Evolutionary conservation across 2,888 invertebrate genomes (phyloP).

Genomic region (Acholoe squamosa): DNA sequence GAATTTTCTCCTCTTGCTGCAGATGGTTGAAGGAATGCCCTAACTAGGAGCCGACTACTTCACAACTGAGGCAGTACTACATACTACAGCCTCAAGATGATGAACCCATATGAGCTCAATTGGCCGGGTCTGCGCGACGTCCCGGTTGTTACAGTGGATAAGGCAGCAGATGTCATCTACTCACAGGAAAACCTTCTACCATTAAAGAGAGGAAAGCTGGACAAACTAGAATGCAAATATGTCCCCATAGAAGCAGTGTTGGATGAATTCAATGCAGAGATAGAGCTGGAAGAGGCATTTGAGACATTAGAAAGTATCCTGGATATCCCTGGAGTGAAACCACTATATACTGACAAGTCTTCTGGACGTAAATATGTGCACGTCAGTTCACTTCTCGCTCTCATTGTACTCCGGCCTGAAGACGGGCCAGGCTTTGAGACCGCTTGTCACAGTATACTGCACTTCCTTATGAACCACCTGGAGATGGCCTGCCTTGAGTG

Average conservation of each 20-base stretch:
- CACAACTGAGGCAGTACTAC: background rate
- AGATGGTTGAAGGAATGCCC: background rate
- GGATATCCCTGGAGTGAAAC: constrained; percentile 52
- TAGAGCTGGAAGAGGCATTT: constrained; percentile 60
- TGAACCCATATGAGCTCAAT: constrained; percentile 65
- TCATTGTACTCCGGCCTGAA: constrained; percentile 68
- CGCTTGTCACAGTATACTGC: constrained; percentile 58
- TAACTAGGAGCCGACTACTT: background rate
- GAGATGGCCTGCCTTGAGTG: constrained; percentile 66
- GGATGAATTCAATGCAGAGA: constrained; percentile 63
- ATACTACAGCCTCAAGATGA: constrained; percentile 4
- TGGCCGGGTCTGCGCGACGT: constrained; percentile 69
- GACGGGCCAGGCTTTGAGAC: constrained; percentile 64
- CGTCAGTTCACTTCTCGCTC: constrained; percentile 65
- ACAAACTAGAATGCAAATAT: constrained; percentile 66
- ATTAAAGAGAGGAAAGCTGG: constrained; percentile 57
- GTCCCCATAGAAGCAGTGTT: constrained; percentile 64
- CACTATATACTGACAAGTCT: constrained; percentile 40
- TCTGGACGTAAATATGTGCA: constrained; percentile 64
- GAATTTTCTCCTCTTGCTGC: background rate
- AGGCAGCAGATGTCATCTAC: constrained; percentile 62
- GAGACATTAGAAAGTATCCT: constrained; percentile 62
- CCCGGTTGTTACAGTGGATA: constrained; percentile 66
- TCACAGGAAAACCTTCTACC: constrained; percentile 65
- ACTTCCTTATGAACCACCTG: constrained; percentile 64